Conservation (phyloP, 1,140 invertebrate genomes). For the Temnothorax nylanderi region DNA sequence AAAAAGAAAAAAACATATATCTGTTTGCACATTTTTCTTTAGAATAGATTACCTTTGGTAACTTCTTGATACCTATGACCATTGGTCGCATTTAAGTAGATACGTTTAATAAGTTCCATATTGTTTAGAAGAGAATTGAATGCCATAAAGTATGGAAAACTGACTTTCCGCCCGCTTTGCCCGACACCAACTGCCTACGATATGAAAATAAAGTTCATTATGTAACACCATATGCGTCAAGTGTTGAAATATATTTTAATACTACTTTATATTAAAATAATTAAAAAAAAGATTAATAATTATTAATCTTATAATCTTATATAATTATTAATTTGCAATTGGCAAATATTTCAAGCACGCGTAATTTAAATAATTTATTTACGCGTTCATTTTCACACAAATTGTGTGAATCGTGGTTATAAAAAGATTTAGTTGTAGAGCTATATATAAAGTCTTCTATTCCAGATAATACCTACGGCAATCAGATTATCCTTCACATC, state of each 20-base stretch:
- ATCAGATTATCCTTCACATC: constrained; percentile 97
- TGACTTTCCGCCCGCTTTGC: constrained; percentile 92
- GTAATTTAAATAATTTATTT: background rate
- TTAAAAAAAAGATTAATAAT: background rate
- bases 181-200: constrained; percentile 91
- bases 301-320: too few relatives aligned
- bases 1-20: background rate
- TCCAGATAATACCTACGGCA: constrained; percentile 88
- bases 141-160: constrained; percentile 99
- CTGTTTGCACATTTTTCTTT: background rate
- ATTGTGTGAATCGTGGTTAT: background rate
- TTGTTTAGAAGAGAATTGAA: constrained; percentile 99
- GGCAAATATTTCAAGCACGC: background rate
- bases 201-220: constrained; percentile 2
- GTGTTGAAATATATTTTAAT: constrained; percentile 19
- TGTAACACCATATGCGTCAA: background rate
- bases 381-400: background rate
- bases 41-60: constrained; percentile 90
- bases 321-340: constrained; percentile 9
- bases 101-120: constrained; percentile 99
- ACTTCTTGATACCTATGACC: constrained; percentile 95
- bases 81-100: constrained; percentile 97
- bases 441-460: background rate
- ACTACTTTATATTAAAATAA: constrained; percentile 17
- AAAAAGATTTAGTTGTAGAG: background rate